Base-by-base conservation (phyloP, 2,113 vertebrate genomes). In the Epinephelus fuscoguttatus region DNA sequence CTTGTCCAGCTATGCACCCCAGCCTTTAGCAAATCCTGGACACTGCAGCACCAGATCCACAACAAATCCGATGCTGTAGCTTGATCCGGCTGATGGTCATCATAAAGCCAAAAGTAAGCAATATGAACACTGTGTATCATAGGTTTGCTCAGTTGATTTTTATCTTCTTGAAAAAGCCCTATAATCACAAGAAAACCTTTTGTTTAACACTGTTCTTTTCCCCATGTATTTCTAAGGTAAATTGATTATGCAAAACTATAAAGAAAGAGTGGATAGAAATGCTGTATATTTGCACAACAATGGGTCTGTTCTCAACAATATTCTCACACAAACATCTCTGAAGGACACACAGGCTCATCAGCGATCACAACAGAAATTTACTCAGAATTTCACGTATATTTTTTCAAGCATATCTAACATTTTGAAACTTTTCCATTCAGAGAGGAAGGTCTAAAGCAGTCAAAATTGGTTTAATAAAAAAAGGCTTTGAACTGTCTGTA, bases 21-120 rank as follows among this genome's bases (percentile, higher is more conserved):
- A 87, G 81, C 67, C 60, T 86, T 81, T 68, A 63, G 68, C 77
- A 82, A 90, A 92, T 80, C 67, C 71, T n/a, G 47, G 53, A 67
- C 47, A 71, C 63, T 47, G 68, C 40, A 42, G 62, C 30, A 40
- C 75, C 23, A 87, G 66, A 77, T 50, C 49, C 40, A 71, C 37
- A 49, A 68, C 45, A 77, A 63, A 37, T 70, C 11, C 6, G 6
- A 78, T 8, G 45, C 23, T 45, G 19, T 2, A 23, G 12, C 60
- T 27, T 30, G 19, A 64, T 75, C 60, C 18, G n/a, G 13, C 21
- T 3, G 3, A 52, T 72, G 21, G 47, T 75, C 42, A 27, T 52
- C 25, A 72, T 12, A 55, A 74, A 40, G 33, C 56, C 47, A 73
- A 33, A 7, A 45, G 4, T 27, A 25, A 42, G 30, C 45, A 66